Evolutionary conservation across 2,797 vertebrate genomes (phyloP), one percentile per base, ranked within the genome.

Genomic region (Alosa sapidissima): DNA sequence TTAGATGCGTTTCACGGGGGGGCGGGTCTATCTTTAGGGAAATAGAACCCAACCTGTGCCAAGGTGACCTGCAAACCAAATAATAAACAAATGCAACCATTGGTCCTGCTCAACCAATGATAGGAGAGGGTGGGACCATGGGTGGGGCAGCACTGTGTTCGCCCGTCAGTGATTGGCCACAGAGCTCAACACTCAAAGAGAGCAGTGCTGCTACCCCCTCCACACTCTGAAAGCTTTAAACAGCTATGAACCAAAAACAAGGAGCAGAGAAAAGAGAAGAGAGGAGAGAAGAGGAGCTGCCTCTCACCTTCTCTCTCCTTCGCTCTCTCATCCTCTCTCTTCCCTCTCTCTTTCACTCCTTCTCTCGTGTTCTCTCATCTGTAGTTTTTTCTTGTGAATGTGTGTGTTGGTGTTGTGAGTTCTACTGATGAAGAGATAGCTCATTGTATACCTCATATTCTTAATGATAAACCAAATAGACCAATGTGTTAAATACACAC

Each of bases 401-500:
- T 62, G 58, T 92, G 91, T 89, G 89, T 88, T 91, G 85, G 88
- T 92, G 92, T 94, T 89, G 90, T n/a, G n/a, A n/a, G n/a, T 93
- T 92, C 93, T 92, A 93, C 93, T 94, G 93, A 94, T 94, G 96
- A 96, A 96, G 95, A 97, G 96, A 97, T 95, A 97, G 96, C 96
- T 96, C 95, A 95, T 97, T 96, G 96, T 96, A 97, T 97, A 97
- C 97, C 97, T 97, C 97, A 97, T 96, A 94, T 96, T 96, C 96
- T 96, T 95, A 95, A 96, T 95, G 96, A 96, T 95, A 96, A 95
- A 96, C 96, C 96, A 96, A 97, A 97, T 96, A 96, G 95, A 96
- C 95, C 94, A 96, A 96, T 95, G 94, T 95, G 96, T 96, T 96
- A 96, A 92, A 91, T 36, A 92, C 87, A 93, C 92, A 92, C 91